These are phyloP conservation scores for Acipenser oxyrinchus DNA, from an alignment of 2,797 vertebrate species.

Conservation along the genomic window DNA sequence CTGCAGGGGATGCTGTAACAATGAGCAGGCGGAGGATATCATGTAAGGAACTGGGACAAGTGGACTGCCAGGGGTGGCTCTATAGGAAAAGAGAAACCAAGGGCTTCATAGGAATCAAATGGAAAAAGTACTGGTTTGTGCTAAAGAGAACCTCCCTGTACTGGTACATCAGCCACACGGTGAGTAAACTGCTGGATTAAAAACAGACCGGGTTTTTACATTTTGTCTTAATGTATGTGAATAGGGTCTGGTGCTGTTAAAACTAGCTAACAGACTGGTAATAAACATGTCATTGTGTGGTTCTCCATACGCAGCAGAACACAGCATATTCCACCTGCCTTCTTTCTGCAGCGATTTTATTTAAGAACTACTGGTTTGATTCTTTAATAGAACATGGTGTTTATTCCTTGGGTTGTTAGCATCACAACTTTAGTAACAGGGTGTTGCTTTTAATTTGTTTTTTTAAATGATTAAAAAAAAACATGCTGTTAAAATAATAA, in stretches of 20 bases:
- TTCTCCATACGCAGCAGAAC: no score
- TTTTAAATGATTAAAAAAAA: no score
- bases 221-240: no score
- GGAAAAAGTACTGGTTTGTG: slow-evolving; percentile 98
- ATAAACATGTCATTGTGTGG: not conserved
- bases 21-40: slow-evolving; percentile 95
- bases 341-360: no score
- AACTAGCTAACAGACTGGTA: not conserved
- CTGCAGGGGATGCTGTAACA: slow-evolving; percentile 66
- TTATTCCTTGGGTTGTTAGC: no score
- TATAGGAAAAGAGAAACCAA: slow-evolving; percentile 91
- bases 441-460: no score
- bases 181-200: slow-evolving; percentile 49
- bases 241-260: not conserved
- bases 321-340: no score
- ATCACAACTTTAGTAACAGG: no score
- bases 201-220: no score
- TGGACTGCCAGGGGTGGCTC: slow-evolving; percentile 92
- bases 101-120: slow-evolving; percentile 89
- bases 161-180: slow-evolving; percentile 86
- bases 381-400: no score
- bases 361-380: no score
- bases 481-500: no score
- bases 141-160: slow-evolving; percentile 87
- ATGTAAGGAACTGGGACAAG: slow-evolving; percentile 84